Base-by-base conservation (phyloP, 2,113 vertebrate species). In the Planiliza haematocheilus region DNA sequence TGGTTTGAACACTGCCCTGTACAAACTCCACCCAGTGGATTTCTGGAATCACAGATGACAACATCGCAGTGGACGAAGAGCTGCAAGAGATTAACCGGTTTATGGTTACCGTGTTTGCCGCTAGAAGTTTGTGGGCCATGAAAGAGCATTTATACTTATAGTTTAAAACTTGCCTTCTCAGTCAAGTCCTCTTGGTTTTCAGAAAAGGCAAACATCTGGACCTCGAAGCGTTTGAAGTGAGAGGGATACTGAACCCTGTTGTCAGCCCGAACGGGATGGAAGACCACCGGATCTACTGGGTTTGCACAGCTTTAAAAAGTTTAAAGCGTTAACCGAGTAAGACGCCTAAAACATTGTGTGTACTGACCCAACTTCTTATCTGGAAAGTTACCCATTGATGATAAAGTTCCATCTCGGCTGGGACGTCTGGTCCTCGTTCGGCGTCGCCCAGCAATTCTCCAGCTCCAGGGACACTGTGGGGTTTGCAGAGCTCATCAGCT, bases 401-500 rank as follows among this genome's bases (percentile, higher is more conserved):
- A 94, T 84, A 16, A 94, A 63, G 74, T 91, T 86, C 93, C 93
- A 93, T 85, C 82, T 83, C 4, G 91, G 92, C 8, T 58, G 64
- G 4, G 87, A 91, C 1, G 0, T 48, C 56, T 71, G 24, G 48
- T 93, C 77, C 0, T 74, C 12, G 0, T 60, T 24, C 3, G 57
- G 38, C 0, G 93, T 94, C 2, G 86, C 93, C 93, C 93, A 94
- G 67, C 92, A 94, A 79, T 87, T 88, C 48, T 91, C 88, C 74
- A 94, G 57, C 42, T 86, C 75, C n/a, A 94, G 45, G 1, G 89
- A 89, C 0, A 93, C 41, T 6, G 36, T 7, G 4, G 90, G 74
- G 41, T 91, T 90, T 18, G 16, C 55, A 2, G 80, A 74, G 16
- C 12, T 65, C 21, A 77, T 71, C 74, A 94, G 68, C 43, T 84